Evolutionary conservation across 2,888 invertebrate species (phyloP).

Genomic region (Cybosia mesomella): DNA sequence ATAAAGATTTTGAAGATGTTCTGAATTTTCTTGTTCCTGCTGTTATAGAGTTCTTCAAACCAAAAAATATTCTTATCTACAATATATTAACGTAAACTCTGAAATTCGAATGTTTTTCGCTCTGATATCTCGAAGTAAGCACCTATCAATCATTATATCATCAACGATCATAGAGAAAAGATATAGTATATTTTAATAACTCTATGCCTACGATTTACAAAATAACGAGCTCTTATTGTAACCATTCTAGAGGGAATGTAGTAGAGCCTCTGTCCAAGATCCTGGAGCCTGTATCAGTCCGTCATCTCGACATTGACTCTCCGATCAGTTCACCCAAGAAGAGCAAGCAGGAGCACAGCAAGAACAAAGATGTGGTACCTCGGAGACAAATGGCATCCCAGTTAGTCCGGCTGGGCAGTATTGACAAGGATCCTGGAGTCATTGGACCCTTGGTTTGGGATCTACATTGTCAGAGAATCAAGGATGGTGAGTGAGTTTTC

Average conservation of each 20-base stretch:
- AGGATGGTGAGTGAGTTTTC: constrained; percentile 74
- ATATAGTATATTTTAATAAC: too few relatives aligned
- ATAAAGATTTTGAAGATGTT: not conserved
- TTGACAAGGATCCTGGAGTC: constrained; percentile 93
- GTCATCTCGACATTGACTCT: constrained; percentile 89
- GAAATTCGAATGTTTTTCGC: too few relatives aligned
- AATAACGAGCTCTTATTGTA: not conserved
- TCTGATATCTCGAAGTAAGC: too few relatives aligned
- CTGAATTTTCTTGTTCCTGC: too few relatives aligned
- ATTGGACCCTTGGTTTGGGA: constrained; percentile 95
- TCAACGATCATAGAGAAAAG: too few relatives aligned
- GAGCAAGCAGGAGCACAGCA: constrained; percentile 38
- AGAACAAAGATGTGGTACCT: constrained; percentile 66
- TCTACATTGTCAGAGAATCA: constrained; percentile 90
- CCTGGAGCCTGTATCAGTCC: constrained; percentile 92
- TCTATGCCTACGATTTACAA: not conserved
- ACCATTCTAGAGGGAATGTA: constrained; percentile 87
- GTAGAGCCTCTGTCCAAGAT: constrained; percentile 93
- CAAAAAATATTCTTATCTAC: too few relatives aligned
- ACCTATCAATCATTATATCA: too few relatives aligned
- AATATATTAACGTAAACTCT: too few relatives aligned
- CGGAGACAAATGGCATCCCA: constrained; percentile 81
- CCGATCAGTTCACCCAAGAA: constrained; percentile 66
- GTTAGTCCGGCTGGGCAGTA: constrained; percentile 90
- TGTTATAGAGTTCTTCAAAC: too few relatives aligned